Conservation (phyloP, 2,888 invertebrate genomes). For the Tipula confusa region DNA sequence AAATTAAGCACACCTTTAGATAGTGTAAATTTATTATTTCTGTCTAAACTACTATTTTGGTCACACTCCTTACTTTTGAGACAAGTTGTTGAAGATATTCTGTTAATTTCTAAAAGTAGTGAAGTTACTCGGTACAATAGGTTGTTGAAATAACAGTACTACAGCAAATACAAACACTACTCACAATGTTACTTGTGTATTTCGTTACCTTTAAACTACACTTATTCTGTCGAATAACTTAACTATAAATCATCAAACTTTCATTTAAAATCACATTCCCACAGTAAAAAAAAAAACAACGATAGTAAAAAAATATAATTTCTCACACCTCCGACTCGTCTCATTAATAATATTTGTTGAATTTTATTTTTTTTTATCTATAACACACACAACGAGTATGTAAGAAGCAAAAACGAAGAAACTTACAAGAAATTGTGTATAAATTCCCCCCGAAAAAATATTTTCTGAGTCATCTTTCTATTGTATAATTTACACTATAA, state of each 20-base stretch:
- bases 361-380: background rate
- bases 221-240: background rate
- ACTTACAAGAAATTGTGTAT: background rate
- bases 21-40: too few relatives aligned
- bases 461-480: slow-evolving; percentile 16
- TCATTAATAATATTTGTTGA: background rate
- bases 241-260: background rate
- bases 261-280: background rate
- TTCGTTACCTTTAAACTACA: background rate
- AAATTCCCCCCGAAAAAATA: background rate
- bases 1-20: too few relatives aligned
- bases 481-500: slow-evolving; percentile 12
- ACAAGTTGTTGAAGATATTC: too few relatives aligned
- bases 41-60: too few relatives aligned
- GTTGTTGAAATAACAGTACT: background rate
- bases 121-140: too few relatives aligned
- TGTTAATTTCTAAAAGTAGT: too few relatives aligned
- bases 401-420: background rate
- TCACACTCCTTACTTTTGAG: too few relatives aligned
- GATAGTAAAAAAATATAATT: background rate
- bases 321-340: background rate
- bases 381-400: background rate
- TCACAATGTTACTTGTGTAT: too few relatives aligned
- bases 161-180: too few relatives aligned
- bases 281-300: background rate